These are phyloP conservation scores for Brachyhypopomus gauderio DNA, from an alignment of 2,113 vertebrate species.

Conservation along the genomic window DNA sequence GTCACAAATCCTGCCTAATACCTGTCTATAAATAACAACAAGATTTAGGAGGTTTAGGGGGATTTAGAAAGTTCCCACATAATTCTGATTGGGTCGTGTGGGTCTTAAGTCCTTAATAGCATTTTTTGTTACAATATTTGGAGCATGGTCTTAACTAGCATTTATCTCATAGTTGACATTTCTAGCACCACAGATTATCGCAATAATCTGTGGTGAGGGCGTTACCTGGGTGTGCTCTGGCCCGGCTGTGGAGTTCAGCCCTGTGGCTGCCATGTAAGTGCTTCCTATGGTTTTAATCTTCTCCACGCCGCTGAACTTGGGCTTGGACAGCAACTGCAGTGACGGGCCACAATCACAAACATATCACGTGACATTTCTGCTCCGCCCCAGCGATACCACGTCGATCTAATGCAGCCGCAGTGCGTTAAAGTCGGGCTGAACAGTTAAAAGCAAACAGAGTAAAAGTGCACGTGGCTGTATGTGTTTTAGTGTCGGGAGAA, in stretches of 20 bases:
- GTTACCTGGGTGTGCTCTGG: slow-evolving; percentile 89
- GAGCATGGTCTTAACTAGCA: too few relatives aligned
- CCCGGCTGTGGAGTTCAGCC: slow-evolving; percentile 80
- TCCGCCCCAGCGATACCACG: too few relatives aligned
- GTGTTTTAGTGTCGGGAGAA: too few relatives aligned
- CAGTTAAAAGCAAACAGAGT: too few relatives aligned
- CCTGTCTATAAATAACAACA: not conserved
- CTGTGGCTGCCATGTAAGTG: slow-evolving; percentile 98
- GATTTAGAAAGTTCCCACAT: not conserved
- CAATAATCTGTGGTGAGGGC: too few relatives aligned
- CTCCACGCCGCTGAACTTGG: slow-evolving; percentile 97
- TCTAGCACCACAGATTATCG: too few relatives aligned
- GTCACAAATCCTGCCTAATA: not conserved
- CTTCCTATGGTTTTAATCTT: slow-evolving; percentile 99
- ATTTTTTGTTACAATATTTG: too few relatives aligned
- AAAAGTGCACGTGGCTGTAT: too few relatives aligned
- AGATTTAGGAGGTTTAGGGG: not conserved
- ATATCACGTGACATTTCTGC: not conserved
- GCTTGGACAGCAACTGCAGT: slow-evolving; percentile 89
- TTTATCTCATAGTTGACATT: too few relatives aligned
- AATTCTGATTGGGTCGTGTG: not conserved
- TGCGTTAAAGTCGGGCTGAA: too few relatives aligned
- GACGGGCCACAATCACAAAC: not conserved
- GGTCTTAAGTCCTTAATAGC: too few relatives aligned
- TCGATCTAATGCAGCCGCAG: too few relatives aligned